These are phyloP conservation scores for Cremastobaeus sp. DNA, from an alignment of 2,888 invertebrate genomes.

Conservation along the genomic window DNA sequence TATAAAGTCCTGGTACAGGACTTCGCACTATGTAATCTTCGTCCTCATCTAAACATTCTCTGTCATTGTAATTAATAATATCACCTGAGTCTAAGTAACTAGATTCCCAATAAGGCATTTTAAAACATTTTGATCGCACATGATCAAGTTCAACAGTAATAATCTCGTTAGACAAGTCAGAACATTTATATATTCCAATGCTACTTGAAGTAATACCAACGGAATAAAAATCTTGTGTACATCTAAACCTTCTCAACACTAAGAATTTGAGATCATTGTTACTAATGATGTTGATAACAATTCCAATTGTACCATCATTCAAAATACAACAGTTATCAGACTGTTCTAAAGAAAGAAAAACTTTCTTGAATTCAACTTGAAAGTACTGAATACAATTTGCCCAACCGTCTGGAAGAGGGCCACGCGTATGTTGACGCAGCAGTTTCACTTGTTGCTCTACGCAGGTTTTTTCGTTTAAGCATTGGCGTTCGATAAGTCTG, in stretches of 20 bases:
- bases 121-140: neutral
- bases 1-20: neutral
- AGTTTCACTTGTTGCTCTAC: neutral
- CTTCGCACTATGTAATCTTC: neutral
- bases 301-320: constrained; percentile 2
- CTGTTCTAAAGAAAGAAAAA: neutral
- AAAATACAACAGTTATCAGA: constrained; percentile 14
- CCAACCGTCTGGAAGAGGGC: constrained; percentile 1
- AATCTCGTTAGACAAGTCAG: neutral
- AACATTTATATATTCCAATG: constrained; percentile 4
- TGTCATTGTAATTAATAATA: neutral
- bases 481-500: neutral
- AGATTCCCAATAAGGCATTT: constrained; percentile 14
- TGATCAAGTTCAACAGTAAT: neutral
- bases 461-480: neutral
- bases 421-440: neutral
- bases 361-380: neutral
- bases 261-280: neutral
- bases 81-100: neutral
- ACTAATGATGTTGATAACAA: constrained; percentile 3
- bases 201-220: neutral
- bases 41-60: neutral
- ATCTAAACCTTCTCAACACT: neutral
- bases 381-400: neutral
- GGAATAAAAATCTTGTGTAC: neutral